Base-by-base conservation (phyloP, 1,140 invertebrate species). In the Eurytemora carolleeae region DNA sequence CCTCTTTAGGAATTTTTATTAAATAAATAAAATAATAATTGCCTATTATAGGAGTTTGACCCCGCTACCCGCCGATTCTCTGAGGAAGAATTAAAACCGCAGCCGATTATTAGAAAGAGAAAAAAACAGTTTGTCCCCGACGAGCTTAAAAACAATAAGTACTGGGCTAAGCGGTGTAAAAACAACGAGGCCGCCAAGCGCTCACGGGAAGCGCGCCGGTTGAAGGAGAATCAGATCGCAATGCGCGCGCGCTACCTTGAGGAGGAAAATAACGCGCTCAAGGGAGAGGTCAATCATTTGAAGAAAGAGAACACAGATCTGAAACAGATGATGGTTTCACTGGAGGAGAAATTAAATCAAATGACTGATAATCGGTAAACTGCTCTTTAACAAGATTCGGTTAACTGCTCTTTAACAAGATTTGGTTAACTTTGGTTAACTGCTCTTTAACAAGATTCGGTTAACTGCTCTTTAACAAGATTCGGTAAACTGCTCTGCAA, bases 151-250 rank as follows among this genome's bases (percentile, higher is more conserved):
- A 91, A 96, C 75, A 89, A 94, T 75, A 91, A 90, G 78, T 96
- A 96, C 75, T 97, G 91, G 91, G 85, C 85, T 63, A 80, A 91
- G 67, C 80, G 92, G 68, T 84, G 86, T 78, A 95, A 96, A 82
- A 97, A 96, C 76, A 97, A 97, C 75, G 83, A 92, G 78, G 92
- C 92, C 17, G 92, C 91, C 63, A 96, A 95, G 74, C 78, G 91
- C 68, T 96, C 91, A 65, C 78, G 92, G 68, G 93, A 96, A 75
- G 91, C 91, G 53, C 80, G 91, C 59, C 82, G 93, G 66, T 84
- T 94, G 76, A 96, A 96, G 77, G 92, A 97, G 75, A 95, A 96
- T 75, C 92, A 96, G 76, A 96, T 96, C 69, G 89, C 88, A 59
- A 80, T 96, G 71, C 78, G 91, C 68, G 91, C 91, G 63, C 82